Percentiles rank a stretch among this genome's conserved stretches.
phyloP scores from a whole-genome alignment of 2,797 vertebrate species.

The Lagodon rhomboides region DNA sequence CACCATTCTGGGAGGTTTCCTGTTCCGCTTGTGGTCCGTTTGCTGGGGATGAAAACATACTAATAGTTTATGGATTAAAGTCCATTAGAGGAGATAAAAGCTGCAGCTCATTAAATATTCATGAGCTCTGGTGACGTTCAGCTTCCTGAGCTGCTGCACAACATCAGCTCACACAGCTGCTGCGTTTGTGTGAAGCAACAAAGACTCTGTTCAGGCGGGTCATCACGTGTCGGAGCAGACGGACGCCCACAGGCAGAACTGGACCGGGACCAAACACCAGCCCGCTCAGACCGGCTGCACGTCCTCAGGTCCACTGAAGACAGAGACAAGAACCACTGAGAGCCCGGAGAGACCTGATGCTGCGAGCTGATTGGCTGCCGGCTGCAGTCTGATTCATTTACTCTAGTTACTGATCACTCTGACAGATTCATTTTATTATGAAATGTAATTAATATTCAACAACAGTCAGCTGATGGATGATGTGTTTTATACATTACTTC shows the following conservation, averaged over 20 bases:
- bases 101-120: constrained; percentile 24
- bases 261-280: background rate
- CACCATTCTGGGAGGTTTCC: too few relatives aligned
- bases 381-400: too few relatives aligned
- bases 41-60: background rate
- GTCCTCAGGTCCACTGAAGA: background rate
- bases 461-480: too few relatives aligned
- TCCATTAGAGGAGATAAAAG: constrained; percentile 10
- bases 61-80: background rate
- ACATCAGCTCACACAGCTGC: background rate
- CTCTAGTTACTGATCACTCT: too few relatives aligned
- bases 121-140: background rate
- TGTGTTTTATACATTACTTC: too few relatives aligned
- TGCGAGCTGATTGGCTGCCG: too few relatives aligned
- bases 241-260: constrained; percentile 17
- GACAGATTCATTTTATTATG: too few relatives aligned
- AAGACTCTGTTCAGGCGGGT: constrained; percentile 42
- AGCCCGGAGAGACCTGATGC: background rate
- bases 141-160: background rate
- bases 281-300: background rate
- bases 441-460: too few relatives aligned
- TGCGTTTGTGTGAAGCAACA: constrained; percentile 12
- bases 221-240: constrained; percentile 33
- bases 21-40: background rate
- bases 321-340: background rate